Percentiles rank a stretch among this genome's conserved stretches.
Conservation (phyloP, 2,888 invertebrate species). For the Charanyca ferruginea region DNA sequence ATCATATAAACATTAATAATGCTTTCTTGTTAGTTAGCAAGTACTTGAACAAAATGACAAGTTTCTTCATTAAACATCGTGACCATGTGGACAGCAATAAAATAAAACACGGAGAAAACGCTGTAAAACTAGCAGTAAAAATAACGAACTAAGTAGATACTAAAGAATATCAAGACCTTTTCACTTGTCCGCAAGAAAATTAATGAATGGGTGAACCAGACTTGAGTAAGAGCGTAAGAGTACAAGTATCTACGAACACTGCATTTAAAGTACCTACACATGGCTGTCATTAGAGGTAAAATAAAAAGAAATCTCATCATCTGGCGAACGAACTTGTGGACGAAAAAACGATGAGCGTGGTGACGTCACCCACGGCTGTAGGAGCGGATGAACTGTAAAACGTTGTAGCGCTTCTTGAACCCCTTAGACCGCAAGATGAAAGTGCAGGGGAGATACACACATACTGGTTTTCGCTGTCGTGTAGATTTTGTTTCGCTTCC, state of each 20-base stretch:
- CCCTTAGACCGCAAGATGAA: conserved; percentile 44
- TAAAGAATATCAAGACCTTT: conserved; percentile 22
- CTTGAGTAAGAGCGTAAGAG: too few relatives aligned
- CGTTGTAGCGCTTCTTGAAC: conserved; percentile 59
- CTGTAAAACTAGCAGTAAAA: conserved; percentile 39
- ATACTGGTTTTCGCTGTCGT: conserved; percentile 72
- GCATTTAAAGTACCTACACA: conserved; percentile 46
- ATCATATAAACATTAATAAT: conserved; percentile 6
- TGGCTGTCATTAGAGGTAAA: conserved; percentile 58
- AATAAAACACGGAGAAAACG: conserved; percentile 45
- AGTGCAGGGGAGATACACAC: conserved; percentile 67
- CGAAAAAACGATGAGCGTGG: conserved; percentile 49
- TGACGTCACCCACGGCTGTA: conserved; percentile 66
- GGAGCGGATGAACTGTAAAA: conserved; percentile 59
- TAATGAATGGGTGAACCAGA: conserved; percentile 40
- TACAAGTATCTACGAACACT: neutral
- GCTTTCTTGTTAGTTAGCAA: conserved; percentile 30
- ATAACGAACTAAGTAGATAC: conserved; percentile 13
- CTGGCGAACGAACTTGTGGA: conserved; percentile 67
- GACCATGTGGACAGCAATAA: conserved; percentile 25
- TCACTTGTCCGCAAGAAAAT: conserved; percentile 34
- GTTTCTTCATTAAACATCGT: conserved; percentile 30
- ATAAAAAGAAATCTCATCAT: conserved; percentile 68
- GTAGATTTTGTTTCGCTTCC: conserved; percentile 77
- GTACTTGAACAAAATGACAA: conserved; percentile 40